These are phyloP conservation scores for Zaprionus inermis DNA, from an alignment of 1,140 invertebrate species.

Conservation along the genomic window DNA sequence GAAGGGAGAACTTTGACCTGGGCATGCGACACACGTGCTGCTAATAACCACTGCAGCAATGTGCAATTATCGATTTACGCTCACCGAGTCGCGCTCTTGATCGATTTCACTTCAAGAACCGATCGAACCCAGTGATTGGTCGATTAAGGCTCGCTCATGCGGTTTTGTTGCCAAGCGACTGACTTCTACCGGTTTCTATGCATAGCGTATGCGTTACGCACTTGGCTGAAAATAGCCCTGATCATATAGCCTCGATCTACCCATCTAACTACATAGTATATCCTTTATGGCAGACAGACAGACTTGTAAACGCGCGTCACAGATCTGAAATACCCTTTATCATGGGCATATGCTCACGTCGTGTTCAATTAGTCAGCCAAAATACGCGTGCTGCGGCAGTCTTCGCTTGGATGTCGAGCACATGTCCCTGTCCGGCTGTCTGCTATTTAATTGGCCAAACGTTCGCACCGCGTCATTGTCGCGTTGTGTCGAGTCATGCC, in stretches of 20 bases:
- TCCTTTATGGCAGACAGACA: background rate
- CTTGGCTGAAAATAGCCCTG: background rate
- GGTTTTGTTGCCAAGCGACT: constrained; percentile 10
- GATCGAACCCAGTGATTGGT: background rate
- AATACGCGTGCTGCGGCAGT: constrained; percentile 28
- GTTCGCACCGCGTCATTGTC: constrained; percentile 18
- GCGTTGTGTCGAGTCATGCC: constrained; percentile 34
- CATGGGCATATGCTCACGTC: background rate
- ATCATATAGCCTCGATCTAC: no score
- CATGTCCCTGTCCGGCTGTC: constrained; percentile 13
- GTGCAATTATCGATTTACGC: constrained; percentile 29
- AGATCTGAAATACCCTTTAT: constrained; percentile 1
- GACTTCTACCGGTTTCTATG: constrained; percentile 34
- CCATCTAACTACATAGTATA: background rate
- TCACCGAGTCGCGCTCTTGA: constrained; percentile 6
- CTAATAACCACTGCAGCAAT: constrained; percentile 16
- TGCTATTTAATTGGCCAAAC: constrained; percentile 35
- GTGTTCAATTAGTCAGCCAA: constrained; percentile 18
- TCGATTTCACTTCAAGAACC: constrained; percentile 31
- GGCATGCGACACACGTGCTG: constrained; percentile 26
- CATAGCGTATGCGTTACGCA: constrained; percentile 3
- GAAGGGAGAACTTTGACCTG: constrained; percentile 12
- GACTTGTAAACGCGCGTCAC: background rate
- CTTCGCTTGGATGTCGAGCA: constrained; percentile 27
- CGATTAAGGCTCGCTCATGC: constrained; percentile 19